Evolutionary conservation across 2,888 invertebrate genomes (phyloP), one percentile per base, ranked within the genome.

Genomic region (Anthoptus insignis): DNA sequence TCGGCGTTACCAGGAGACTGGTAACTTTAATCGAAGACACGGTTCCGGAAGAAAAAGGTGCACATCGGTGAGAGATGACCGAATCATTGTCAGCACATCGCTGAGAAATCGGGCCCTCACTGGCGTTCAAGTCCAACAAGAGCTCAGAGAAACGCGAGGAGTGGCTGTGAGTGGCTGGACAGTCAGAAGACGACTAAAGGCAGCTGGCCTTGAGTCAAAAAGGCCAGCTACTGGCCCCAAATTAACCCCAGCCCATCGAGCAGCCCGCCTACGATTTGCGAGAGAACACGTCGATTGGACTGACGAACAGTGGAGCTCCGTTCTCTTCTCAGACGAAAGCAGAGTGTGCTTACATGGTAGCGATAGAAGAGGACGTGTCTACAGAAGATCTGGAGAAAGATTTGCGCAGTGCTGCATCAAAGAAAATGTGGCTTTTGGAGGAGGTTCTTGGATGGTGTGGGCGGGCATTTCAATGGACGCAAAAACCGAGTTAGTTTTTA

Each of bases 21-120:
- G 66, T 39, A 52, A 34, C 57, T 67, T 65, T 54, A 22, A 47
- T 19, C 61, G 57, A 37, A 61, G 60, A 63, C 24, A 52, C 57
- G 59, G 67, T 49, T 54, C 66, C 49, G 64, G 65, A 16, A 56
- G 69, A 37, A 49, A 37, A 42, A 63, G 67, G 42, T 64, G 59
- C 59, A 65, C 72, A 32, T 66, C 67, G 27, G 65, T 50, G 47
- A 64, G 61, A 56, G 66, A 70, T 63, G 72, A 70, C 58, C 68
- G 68, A 37, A 68, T 66, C 34, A 65, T 68, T 56, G 68, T 68
- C 19, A 49, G 22, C 42, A 63, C 56, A 7, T 39, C n/a, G 3
- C 14, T 39, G 14, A n/a, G 39, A 39, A 39, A 39, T 39, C 39
- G 39, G 5, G 9, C n/a, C 14, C 39, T 39, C 5, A 39, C 39